Base-by-base conservation (phyloP, 2,797 vertebrate species). In the Pseudochirops corinnae region DNA sequence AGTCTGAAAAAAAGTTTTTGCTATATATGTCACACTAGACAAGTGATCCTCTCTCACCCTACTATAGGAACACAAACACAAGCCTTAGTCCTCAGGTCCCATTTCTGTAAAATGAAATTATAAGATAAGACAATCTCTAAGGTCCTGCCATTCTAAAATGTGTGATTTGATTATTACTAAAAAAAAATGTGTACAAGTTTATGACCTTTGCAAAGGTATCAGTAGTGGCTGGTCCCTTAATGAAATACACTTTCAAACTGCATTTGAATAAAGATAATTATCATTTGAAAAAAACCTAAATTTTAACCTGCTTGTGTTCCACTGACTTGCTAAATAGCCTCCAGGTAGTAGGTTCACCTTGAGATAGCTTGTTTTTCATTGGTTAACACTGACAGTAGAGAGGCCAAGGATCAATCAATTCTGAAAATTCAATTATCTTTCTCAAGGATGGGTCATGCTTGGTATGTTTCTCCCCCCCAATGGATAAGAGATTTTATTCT, bases 271-370 rank as follows among this genome's bases (percentile, higher is more conserved):
- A 82, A 18, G 7, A 82, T 82, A 46, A 82, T 24, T 46, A 82
- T 82, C 7, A 82, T 46, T 92, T 95, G 82, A 52, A 52, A 82
- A 52, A 90, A 60, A 90, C 53, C 21, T 31, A 9, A 60, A 33
- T 91, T 46, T 39, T 90, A 50, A 31, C 5, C n/a, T 92, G 74
- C 0, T 55, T 92, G 12, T 18, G 39, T 58, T 14, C 0, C 10
- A 90, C 92, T 92, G 28, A 90, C 90, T 55, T 26, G 12, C 28
- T 58, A 11, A 58, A 56, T 58, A 92, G 90, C 14, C 56, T 50
- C 55, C 53, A 62, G 5, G 11, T 67, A 95, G 90, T 53, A 16
- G 74, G 46, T 60, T 92, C 52, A 91, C 4, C 74, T 95, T 95
- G 29, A 26, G 31, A n/a, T 53, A 67, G 33, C 12, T 91, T 93